phyloP scores from a whole-genome alignment of 2,113 vertebrate genomes.

The Mormyrus iriodes region DNA sequence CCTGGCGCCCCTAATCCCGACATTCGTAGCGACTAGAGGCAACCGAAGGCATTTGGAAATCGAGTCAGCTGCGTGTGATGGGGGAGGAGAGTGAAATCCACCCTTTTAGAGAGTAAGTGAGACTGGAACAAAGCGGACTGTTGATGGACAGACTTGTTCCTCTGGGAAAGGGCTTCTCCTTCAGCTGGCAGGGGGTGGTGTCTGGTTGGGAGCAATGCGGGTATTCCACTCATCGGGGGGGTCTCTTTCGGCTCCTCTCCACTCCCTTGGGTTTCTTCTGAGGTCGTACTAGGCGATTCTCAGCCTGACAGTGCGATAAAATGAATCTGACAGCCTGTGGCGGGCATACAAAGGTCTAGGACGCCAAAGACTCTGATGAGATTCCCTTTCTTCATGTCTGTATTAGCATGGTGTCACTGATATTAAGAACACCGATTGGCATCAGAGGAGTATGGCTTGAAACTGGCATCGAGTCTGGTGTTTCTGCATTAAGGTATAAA shows the following conservation, averaged over 20 bases:
- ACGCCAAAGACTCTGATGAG: neutral
- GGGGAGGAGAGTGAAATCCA: neutral
- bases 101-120: neutral
- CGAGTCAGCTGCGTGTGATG: neutral
- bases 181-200: neutral
- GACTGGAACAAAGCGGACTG: neutral
- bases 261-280: neutral
- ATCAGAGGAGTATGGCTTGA: neutral
- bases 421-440: neutral
- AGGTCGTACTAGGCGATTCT: neutral
- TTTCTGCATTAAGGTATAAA: neutral
- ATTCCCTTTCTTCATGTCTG: neutral
- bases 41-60: neutral
- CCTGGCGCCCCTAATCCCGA: neutral
- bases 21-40: neutral
- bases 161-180: neutral
- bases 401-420: neutral
- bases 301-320: neutral
- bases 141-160: neutral
- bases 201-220: neutral
- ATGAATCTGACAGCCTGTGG: neutral
- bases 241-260: neutral
- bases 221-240: neutral
- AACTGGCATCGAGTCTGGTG: neutral
- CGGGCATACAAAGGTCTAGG: neutral